These are phyloP conservation scores for Nemurella pictetii DNA, from an alignment of 2,888 invertebrate species.

Conservation along the genomic window DNA sequence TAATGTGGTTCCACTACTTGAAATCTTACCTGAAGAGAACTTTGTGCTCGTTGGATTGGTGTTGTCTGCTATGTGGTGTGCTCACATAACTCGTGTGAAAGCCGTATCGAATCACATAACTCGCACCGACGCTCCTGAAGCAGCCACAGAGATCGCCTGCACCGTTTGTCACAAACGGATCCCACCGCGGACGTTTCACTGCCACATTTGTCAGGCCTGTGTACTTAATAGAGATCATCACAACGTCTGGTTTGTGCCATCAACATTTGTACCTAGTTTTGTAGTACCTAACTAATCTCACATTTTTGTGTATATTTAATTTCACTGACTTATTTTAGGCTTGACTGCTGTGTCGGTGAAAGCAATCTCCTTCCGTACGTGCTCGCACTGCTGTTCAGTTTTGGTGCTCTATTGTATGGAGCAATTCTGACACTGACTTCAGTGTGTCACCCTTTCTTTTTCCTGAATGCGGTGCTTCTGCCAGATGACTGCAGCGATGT, in stretches of 20 bases:
- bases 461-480: slow-evolving; percentile 68
- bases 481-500: slow-evolving; percentile 86
- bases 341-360: slow-evolving; percentile 82
- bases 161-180: slow-evolving; percentile 63
- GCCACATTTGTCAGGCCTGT: slow-evolving; percentile 80
- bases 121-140: slow-evolving; percentile 36
- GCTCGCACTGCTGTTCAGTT: slow-evolving; percentile 65
- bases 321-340: slow-evolving; percentile 57
- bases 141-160: slow-evolving; percentile 56
- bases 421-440: slow-evolving; percentile 82
- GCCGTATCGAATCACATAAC: slow-evolving; percentile 45
- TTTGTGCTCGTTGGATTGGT: slow-evolving; percentile 58
- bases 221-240: slow-evolving; percentile 77
- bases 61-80: slow-evolving; percentile 53
- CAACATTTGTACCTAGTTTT: slow-evolving; percentile 36
- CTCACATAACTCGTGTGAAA: slow-evolving; percentile 50
- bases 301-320: slow-evolving; percentile 46
- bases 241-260: slow-evolving; percentile 69
- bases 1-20: slow-evolving; percentile 69
- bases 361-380: slow-evolving; percentile 78
- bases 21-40: slow-evolving; percentile 70
- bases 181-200: slow-evolving; percentile 76
- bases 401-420: slow-evolving; percentile 70
- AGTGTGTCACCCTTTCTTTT: slow-evolving; percentile 79
- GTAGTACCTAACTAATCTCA: slow-evolving; percentile 33